These are phyloP conservation scores for Thalassoma bifasciatum DNA, from an alignment of 2,113 vertebrate genomes.

Conservation along the genomic window DNA sequence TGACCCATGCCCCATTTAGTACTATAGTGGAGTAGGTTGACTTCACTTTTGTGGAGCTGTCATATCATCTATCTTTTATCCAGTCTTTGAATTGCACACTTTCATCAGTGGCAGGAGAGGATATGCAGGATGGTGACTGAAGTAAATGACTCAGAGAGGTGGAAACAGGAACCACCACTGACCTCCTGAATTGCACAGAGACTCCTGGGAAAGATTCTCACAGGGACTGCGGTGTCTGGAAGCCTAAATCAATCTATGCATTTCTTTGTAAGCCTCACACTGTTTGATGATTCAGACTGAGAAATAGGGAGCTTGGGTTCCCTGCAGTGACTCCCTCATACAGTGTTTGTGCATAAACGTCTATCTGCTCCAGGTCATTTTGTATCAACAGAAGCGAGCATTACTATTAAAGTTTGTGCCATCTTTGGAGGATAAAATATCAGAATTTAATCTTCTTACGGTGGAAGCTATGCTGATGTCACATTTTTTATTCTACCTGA, in stretches of 20 bases:
- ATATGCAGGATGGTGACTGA: not conserved
- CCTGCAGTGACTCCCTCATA: conserved; percentile 16
- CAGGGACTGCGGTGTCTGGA: not conserved
- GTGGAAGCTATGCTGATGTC: not conserved
- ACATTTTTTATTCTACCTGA: conserved; percentile 13
- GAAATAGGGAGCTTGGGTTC: conserved; percentile 15
- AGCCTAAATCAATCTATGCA: not conserved
- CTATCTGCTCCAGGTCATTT: not conserved
- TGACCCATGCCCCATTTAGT: too few species aligned
- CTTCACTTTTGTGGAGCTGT: too few species aligned
- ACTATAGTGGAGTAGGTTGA: too few species aligned
- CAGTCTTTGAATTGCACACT: not conserved
- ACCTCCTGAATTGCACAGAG: conserved; percentile 9
- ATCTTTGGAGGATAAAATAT: conserved; percentile 4
- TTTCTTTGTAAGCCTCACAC: conserved; percentile 6
- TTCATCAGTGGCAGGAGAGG: conserved; percentile 5
- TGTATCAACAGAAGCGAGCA: not conserved
- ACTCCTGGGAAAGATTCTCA: conserved; percentile 5
- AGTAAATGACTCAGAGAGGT: conserved; percentile 34
- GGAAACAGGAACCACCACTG: conserved; percentile 9
- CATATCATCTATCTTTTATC: too few species aligned
- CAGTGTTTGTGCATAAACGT: conserved; percentile 2
- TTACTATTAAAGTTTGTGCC: not conserved
- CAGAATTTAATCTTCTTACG: conserved; percentile 11
- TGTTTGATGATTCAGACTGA: conserved; percentile 21